Conservation (phyloP, 1,140 invertebrate species). For the Probaryconus sp. region DNA sequence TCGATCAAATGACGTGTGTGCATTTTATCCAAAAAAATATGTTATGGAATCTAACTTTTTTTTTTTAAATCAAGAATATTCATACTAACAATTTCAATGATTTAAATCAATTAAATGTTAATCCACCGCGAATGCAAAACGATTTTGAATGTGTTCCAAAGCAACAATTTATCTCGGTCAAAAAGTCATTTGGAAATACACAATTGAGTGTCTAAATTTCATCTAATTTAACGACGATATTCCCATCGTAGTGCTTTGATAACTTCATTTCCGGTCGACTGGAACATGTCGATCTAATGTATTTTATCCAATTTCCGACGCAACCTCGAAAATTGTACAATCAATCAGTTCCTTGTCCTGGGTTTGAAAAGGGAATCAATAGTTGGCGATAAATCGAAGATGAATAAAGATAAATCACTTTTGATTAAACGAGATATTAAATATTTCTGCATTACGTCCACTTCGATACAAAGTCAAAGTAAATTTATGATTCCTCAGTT, state of each 20-base stretch:
- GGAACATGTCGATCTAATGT: conserved; percentile 24
- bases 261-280: conserved; percentile 38
- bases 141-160: no score
- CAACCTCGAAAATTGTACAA: conserved; percentile 39
- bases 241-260: background rate
- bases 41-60: no score
- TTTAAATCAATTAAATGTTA: no score
- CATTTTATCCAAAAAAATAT: no score
- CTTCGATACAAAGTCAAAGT: conserved; percentile 1
- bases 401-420: conserved; percentile 46
- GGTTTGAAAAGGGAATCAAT: conserved; percentile 28
- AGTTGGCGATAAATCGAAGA: conserved; percentile 32
- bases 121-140: no score
- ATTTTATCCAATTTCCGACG: conserved; percentile 48
- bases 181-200: no score
- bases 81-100: no score
- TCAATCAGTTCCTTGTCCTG: conserved; percentile 31
- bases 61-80: no score
- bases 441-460: conserved; percentile 36
- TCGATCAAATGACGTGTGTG: no score
- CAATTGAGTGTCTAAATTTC: conserved; percentile 2
- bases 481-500: background rate
- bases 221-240: conserved; percentile 11
- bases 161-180: no score
- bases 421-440: conserved; percentile 45